Percentiles rank a stretch among this genome's conserved stretches.
These are phyloP conservation scores for Prolemur simus DNA, from an alignment of 2,113 vertebrate genomes.

Conservation along the genomic window DNA sequence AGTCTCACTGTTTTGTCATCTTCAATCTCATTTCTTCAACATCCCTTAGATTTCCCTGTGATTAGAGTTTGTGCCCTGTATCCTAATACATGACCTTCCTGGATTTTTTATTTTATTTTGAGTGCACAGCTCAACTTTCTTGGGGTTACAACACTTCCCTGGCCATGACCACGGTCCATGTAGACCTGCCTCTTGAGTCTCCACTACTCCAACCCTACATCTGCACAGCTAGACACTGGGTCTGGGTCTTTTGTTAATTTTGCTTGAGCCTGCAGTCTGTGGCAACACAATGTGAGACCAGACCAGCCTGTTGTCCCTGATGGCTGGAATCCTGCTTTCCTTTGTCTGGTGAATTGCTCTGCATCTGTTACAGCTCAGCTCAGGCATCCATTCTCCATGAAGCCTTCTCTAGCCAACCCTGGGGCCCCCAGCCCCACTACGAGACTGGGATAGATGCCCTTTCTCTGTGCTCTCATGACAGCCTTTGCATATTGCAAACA, in stretches of 20 bases:
- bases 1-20: not conserved
- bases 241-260: not conserved
- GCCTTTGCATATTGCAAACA: not conserved
- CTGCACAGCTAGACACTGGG: not conserved
- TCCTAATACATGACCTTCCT: not conserved
- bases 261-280: not conserved
- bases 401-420: not conserved
- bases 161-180: not conserved
- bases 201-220: not conserved
- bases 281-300: not conserved
- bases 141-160: not conserved
- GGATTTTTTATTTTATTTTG: not conserved
- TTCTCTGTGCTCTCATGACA: not conserved
- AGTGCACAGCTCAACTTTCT: not conserved
- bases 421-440: accelerated
- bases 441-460: not conserved
- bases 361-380: not conserved
- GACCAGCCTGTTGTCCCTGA: not conserved
- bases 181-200: not conserved
- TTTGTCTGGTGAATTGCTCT: not conserved
- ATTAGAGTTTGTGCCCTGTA: not conserved
- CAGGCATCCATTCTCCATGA: not conserved
- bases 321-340: not conserved
- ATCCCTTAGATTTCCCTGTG: not conserved
- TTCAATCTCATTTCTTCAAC: not conserved